Evolutionary conservation across 2,797 vertebrate species (phyloP).

Genomic region (Microctenopoma lineatum): DNA sequence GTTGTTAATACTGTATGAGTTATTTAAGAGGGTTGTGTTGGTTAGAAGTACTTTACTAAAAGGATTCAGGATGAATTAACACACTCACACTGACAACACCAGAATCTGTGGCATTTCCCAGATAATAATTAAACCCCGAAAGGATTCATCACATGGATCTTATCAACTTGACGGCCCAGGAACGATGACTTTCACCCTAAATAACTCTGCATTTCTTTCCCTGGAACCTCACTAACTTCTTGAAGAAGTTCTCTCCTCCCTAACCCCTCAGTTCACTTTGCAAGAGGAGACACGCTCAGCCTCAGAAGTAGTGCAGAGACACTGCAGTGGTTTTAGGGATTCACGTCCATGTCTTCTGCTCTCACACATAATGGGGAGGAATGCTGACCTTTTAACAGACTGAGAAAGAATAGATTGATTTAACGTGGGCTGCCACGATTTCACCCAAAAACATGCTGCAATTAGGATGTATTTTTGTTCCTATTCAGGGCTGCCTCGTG

Average conservation of each 20-base stretch:
- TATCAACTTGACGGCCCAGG: constrained; percentile 27
- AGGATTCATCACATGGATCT: too few species aligned
- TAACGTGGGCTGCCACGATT: constrained; percentile 50
- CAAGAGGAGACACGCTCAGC: constrained; percentile 33
- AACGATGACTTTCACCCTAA: constrained; percentile 20
- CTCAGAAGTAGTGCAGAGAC: constrained; percentile 51
- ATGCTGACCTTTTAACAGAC: constrained; percentile 67
- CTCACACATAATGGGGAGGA: constrained; percentile 46
- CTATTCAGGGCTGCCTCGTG: constrained; percentile 66
- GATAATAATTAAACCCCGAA: too few species aligned
- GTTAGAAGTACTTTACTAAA: background rate
- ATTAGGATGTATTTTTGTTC: constrained; percentile 71
- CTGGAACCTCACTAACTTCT: constrained; percentile 16
- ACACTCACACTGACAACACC: background rate
- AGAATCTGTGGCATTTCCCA: background rate
- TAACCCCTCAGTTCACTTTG: constrained; percentile 39
- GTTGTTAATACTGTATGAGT: background rate
- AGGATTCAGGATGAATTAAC: constrained; percentile 7
- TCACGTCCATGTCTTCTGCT: constrained; percentile 58
- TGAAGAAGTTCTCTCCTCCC: constrained; percentile 21
- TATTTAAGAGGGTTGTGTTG: background rate
- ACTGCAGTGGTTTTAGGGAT: constrained; percentile 67
- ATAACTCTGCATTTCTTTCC: constrained; percentile 12
- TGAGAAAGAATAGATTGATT: constrained; percentile 65
- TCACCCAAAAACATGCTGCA: constrained; percentile 61